phyloP scores from a whole-genome alignment of 1,140 invertebrate species.

The Sycophaga agraensis region DNA sequence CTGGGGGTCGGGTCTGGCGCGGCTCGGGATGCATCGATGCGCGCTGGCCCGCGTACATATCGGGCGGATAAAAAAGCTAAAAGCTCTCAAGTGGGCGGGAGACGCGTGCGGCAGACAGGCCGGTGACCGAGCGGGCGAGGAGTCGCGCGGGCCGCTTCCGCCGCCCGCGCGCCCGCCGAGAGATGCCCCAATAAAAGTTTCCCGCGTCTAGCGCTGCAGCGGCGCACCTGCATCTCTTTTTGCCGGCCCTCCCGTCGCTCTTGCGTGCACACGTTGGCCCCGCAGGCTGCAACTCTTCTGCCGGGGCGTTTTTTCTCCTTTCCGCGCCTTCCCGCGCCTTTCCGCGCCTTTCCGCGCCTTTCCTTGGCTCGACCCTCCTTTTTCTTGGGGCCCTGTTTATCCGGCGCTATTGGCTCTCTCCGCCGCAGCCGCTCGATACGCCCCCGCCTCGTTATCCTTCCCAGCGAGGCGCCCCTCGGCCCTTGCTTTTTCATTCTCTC shows the following conservation, averaged over 20 bases:
- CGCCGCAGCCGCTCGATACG: too few relatives aligned
- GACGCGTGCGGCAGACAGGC: not conserved
- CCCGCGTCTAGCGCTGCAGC: too few relatives aligned
- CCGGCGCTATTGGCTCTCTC: not conserved
- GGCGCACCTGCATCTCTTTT: too few relatives aligned
- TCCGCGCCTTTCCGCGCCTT: not conserved
- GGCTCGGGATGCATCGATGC: too few relatives aligned
- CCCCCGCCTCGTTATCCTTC: too few relatives aligned
- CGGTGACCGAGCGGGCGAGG: not conserved
- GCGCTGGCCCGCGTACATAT: too few relatives aligned
- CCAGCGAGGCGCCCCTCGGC: not conserved
- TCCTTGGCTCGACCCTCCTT: not conserved
- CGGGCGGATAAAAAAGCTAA: slow-evolving; percentile 6
- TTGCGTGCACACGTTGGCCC: too few relatives aligned
- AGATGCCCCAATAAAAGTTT: slow-evolving; percentile 3
- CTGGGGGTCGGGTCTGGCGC: too few relatives aligned
- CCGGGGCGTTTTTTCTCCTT: not conserved
- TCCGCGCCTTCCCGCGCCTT: too few relatives aligned
- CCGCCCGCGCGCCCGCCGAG: not conserved
- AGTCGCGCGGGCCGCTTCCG: not conserved
- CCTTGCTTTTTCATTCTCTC: not conserved
- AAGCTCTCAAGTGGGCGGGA: slow-evolving; percentile 5
- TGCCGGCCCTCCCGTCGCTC: not conserved
- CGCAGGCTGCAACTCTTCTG: not conserved
- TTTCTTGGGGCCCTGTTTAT: not conserved